Evolutionary conservation across 1,140 invertebrate species (phyloP).

Genomic region (Calliphora vicina): DNA sequence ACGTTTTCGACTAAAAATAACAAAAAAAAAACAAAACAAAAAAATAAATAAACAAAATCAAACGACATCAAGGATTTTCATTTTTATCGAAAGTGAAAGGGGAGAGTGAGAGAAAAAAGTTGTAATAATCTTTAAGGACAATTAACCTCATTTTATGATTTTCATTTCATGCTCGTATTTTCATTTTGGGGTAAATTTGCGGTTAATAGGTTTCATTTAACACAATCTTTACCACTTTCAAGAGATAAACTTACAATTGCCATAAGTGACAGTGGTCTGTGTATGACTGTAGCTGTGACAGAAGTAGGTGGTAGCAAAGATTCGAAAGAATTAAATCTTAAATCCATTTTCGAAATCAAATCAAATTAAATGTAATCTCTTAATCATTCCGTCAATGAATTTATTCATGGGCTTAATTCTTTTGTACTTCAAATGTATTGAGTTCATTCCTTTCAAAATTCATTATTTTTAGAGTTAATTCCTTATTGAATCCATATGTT

Average conservation of each 20-base stretch:
- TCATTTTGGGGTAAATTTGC: background rate
- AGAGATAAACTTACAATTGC: background rate
- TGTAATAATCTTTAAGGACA: background rate
- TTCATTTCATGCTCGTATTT: background rate
- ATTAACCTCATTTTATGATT: background rate
- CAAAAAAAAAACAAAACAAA: background rate
- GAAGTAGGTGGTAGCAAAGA: no score
- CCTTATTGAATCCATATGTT: no score
- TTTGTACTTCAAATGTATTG: no score
- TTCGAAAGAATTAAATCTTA: no score
- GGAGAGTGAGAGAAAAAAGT: background rate
- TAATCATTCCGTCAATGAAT: no score
- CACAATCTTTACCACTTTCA: background rate
- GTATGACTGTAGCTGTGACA: background rate
- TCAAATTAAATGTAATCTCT: no score
- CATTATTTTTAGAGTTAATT: no score
- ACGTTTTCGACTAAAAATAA: background rate
- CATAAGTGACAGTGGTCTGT: background rate
- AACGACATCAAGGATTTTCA: background rate
- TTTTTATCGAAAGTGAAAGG: background rate
- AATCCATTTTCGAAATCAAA: no score
- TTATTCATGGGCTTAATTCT: no score
- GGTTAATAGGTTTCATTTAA: conserved; percentile 10
- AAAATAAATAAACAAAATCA: no score
- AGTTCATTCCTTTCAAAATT: no score